Conservation (phyloP, 1,140 invertebrate genomes). For the Macrobrachium nipponense region DNA sequence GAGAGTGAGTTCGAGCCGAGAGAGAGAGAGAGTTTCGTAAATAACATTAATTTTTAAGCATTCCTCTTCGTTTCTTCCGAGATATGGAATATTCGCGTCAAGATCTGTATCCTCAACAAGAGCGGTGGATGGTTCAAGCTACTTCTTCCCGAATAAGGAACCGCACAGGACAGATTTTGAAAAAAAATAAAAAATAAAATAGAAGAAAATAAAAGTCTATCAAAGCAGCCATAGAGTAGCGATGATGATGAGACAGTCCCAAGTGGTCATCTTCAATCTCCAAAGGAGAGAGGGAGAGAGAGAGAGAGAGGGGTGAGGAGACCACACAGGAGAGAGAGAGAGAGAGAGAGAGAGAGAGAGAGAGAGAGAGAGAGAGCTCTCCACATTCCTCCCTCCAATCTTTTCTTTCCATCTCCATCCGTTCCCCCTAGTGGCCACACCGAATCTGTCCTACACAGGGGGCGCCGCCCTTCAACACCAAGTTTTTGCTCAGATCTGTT, state of each 20-base stretch:
- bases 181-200: too few relatives aligned
- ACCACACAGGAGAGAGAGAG: constrained; percentile 41
- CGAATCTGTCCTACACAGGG: neutral
- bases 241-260: neutral
- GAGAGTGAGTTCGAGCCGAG: neutral
- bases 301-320: constrained; percentile 30
- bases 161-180: too few relatives aligned
- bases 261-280: neutral
- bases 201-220: too few relatives aligned
- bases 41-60: neutral
- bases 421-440: neutral
- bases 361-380: constrained; percentile 5
- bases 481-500: constrained; percentile 25
- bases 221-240: neutral
- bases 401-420: neutral
- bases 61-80: too few relatives aligned
- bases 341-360: constrained; percentile 1
- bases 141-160: too few relatives aligned
- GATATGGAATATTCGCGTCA: too few relatives aligned
- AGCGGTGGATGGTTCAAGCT: too few relatives aligned
- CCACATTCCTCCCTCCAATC: neutral
- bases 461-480: neutral
- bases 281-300: constrained; percentile 27
- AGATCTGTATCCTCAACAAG: too few relatives aligned
- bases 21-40: constrained; percentile 11